phyloP scores from a whole-genome alignment of 2,113 vertebrate species.

The Bostrychus sinensis region DNA sequence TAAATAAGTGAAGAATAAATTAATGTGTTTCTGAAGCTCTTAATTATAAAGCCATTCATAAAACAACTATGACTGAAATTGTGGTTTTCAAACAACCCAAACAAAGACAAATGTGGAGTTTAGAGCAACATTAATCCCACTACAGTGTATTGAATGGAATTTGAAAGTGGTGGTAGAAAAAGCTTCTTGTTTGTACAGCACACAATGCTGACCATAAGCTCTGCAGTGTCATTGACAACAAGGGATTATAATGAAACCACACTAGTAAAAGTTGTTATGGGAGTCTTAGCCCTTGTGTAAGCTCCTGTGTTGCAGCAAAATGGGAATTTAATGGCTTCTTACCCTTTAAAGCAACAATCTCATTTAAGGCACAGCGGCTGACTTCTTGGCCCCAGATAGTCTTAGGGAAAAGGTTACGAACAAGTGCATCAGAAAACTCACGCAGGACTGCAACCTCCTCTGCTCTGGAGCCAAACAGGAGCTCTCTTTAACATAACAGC shows the following conservation, averaged over 20 bases:
- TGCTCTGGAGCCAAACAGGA: slow-evolving; percentile 64
- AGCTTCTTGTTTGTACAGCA: slow-evolving; percentile 13
- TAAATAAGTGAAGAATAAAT: not conserved
- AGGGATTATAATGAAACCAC: slow-evolving; percentile 43
- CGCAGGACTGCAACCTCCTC: slow-evolving; percentile 75
- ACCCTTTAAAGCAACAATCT: slow-evolving; percentile 81
- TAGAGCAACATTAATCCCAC: not conserved
- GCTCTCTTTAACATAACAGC: slow-evolving; percentile 54
- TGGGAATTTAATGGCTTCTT: slow-evolving; percentile 48
- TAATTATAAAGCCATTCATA: not conserved
- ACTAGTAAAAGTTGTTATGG: slow-evolving; percentile 26
- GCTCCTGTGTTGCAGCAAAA: slow-evolving; percentile 19
- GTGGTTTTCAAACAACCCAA: slow-evolving; percentile 8
- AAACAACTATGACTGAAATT: slow-evolving; percentile 2
- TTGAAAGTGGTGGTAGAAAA: slow-evolving; percentile 24
- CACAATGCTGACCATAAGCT: slow-evolving; percentile 41
- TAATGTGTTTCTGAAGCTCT: not conserved
- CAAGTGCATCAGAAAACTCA: slow-evolving; percentile 69
- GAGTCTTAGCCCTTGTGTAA: slow-evolving; percentile 40
- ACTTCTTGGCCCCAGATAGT: slow-evolving; percentile 68
- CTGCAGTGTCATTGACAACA: slow-evolving; percentile 40
- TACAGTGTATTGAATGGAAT: slow-evolving; percentile 10
- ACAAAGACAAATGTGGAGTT: slow-evolving; percentile 7
- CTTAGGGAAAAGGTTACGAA: slow-evolving; percentile 75
- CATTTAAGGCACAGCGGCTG: slow-evolving; percentile 75